Evolutionary conservation across 1,140 invertebrate genomes (phyloP), one percentile per base, ranked within the genome.

Genomic region (Aethina tumida): DNA sequence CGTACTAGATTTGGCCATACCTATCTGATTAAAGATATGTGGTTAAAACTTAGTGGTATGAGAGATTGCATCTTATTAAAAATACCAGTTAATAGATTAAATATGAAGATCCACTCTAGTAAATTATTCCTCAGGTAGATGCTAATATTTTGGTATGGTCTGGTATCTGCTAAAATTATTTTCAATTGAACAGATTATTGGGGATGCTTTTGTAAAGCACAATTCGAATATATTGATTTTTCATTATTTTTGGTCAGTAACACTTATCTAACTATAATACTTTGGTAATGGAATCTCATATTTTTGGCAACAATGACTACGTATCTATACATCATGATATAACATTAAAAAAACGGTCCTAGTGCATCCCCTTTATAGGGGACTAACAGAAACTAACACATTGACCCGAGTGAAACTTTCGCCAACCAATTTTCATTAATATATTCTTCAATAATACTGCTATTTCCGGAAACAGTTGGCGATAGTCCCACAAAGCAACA

Each of bases 231-330:
- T 46, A 45, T 38, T 26, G 28, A 37, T 48, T 47, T 43, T 37
- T 35, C 32, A 25, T 45, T 39, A 41, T 49, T 40, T 56, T 58
- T 58, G 56, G 56, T 58, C 56, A 58, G 45, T 55, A 57, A 58
- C 56, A 56, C 50, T 52, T 53, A 58, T 37, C 44, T 53, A 55
- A 31, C 52, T 54, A 56, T 60, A 60, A 59, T 60, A 60, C 58
- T 60, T 60, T 60, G 58, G 58, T 60, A 59, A 53, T 56, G 54
- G 52, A 59, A 58, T 60, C 50, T 59, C 53, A 46, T 50, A 41
- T 55, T 53, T 56, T 60, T 60, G 58, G 58, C 58, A 60, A 60
- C 58, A 59, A 57, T 55, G 50, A 57, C 58, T 59, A 59, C 43
- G n/a, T n/a, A n/a, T 45, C 48, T 50, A 50, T 39, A 50, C 45